Base-by-base conservation (phyloP, 2,797 vertebrate genomes). In the Cuculus canorus region DNA sequence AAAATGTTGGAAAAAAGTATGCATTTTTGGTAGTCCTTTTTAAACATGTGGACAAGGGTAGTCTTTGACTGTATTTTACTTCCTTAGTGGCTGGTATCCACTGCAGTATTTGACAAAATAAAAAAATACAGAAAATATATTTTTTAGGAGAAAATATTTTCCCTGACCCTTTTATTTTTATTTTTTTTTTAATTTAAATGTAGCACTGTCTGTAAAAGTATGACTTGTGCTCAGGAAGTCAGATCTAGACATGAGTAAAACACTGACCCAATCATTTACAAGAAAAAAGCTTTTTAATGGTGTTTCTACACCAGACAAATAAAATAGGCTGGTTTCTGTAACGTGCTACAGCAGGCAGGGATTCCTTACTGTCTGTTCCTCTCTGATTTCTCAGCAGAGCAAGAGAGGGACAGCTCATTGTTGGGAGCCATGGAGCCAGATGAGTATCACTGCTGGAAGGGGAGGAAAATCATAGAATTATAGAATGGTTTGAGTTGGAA, bases 1-100 rank as follows among this genome's bases (percentile, higher is more conserved):
- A 93, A 96, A 96, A 96, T 83, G 86, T 93, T 95, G 93, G 95
- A 89, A 95, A 96, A 96, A 96, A 81, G 92, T 30, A 93, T 85
- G 70, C 84, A 71, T 96, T 97, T 91, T 89, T 93, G 86, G 92
- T 96, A 91, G 79, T 41, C 80, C 72, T 17, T 93, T 94, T 95
- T 91, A 93, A 94, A 96, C 61, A 75, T 86, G 72, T 72, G 90
- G 69, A 96, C 94, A 97, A 97, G 91, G 86, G 41, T 69, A 91
- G 84, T 35, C 95, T 96, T 96, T 96, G 64, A 95, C 88, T 90
- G 37, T 54, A 85, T 91, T 94, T 96, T 78, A 88, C 79, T 68
- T 92, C 32, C n/a, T 78, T 65, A 39, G 57, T 97, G 94, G 91
- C 92, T 93, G 72, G 52, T 57, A 89, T 28, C 57, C 65, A 86